A percentile compares a stretch with the other conserved stretches of the same genome.
Conservation (phyloP, 2,888 invertebrate genomes). For the Synanthedon formicaeformis region DNA sequence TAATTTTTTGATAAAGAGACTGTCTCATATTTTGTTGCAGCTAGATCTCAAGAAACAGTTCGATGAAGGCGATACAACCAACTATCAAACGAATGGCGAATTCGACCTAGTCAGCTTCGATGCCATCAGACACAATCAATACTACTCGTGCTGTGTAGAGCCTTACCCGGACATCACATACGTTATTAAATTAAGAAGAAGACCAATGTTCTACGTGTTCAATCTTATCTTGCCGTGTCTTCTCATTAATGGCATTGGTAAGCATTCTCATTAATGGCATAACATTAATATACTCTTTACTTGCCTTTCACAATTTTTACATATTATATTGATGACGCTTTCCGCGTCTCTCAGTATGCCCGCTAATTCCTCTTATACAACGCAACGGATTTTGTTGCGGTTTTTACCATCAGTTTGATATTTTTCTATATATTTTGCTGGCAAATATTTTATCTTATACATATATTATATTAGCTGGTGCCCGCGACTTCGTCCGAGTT, state of each 20-base stretch:
- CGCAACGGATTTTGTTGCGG: no score
- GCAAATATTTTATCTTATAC: no score
- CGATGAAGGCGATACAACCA: constrained; percentile 85
- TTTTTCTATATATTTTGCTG: no score
- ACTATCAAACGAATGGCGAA: constrained; percentile 93
- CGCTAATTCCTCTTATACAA: no score
- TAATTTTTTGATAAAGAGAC: not conserved
- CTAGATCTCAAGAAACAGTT: constrained; percentile 81
- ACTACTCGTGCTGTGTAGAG: constrained; percentile 84
- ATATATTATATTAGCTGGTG: no score
- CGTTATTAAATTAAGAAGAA: constrained; percentile 78
- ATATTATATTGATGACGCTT: no score
- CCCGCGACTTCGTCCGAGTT: no score
- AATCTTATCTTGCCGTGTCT: constrained; percentile 87
- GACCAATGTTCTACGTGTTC: constrained; percentile 89
- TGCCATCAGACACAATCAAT: constrained; percentile 77
- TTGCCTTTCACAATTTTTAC: no score
- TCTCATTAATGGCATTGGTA: constrained; percentile 86
- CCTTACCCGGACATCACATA: constrained; percentile 89
- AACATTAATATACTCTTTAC: no score
- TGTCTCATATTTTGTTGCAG: constrained; percentile 42
- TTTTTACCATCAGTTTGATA: no score
- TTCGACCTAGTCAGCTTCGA: constrained; percentile 86
- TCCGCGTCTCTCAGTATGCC: no score
- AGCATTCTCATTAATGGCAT: constrained; percentile 17